phyloP scores from a whole-genome alignment of 2,888 invertebrate species.

The Oscheius sp. region DNA sequence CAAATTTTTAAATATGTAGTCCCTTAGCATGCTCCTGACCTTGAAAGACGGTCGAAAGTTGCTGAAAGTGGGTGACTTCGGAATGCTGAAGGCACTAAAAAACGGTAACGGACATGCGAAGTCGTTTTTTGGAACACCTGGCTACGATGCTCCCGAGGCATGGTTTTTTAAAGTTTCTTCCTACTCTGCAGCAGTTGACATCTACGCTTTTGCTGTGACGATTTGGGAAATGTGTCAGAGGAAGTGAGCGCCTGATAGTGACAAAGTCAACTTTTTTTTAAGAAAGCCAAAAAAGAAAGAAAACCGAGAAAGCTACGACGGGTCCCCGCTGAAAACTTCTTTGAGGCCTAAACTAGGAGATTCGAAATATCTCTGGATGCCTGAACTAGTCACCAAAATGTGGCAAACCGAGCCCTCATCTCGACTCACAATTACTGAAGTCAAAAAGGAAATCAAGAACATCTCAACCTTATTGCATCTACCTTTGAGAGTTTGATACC shows the following conservation, averaged over 20 bases:
- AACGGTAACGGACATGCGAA: not conserved
- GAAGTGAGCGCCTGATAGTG: not conserved
- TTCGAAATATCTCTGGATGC: slow-evolving; percentile 9
- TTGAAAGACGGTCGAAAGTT: not conserved
- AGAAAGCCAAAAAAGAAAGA: not conserved
- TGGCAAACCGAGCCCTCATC: slow-evolving; percentile 4
- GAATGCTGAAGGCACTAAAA: not conserved
- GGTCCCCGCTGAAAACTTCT: no score
- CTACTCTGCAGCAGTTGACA: not conserved
- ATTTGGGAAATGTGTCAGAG: slow-evolving; percentile 25
- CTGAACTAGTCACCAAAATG: slow-evolving; percentile 16
- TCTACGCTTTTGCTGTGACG: slow-evolving; percentile 10
- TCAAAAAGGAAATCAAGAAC: not conserved
- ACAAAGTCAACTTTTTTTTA: not conserved
- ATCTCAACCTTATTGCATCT: no score
- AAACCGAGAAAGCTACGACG: not conserved
- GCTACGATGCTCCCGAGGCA: slow-evolving; percentile 7
- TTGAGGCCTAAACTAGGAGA: not conserved
- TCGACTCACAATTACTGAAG: slow-evolving; percentile 1
- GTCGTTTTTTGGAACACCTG: not conserved
- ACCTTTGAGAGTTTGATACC: no score
- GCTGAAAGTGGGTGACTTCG: slow-evolving; percentile 16
- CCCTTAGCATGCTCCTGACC: slow-evolving; percentile 14
- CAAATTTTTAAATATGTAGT: not conserved
- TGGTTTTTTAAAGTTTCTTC: not conserved